These are phyloP conservation scores for Acleris sparsana DNA, from an alignment of 2,888 invertebrate species.

Conservation along the genomic window DNA sequence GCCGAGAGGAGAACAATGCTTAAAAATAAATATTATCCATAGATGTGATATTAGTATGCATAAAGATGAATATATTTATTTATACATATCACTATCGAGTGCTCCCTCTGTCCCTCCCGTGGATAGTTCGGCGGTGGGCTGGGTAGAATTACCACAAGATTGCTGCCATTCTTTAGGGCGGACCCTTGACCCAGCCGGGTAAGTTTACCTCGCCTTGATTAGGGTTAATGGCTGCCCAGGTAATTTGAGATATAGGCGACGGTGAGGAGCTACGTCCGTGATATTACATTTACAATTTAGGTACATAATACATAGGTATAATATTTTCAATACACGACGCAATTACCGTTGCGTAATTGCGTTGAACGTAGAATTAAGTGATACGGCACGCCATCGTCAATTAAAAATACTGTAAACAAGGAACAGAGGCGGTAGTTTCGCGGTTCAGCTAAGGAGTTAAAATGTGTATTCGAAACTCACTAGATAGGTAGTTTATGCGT, in stretches of 20 bases:
- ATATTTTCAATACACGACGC: too few relatives aligned
- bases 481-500: too few relatives aligned
- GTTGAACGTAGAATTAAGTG: too few relatives aligned
- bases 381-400: too few relatives aligned
- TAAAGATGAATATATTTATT: background rate
- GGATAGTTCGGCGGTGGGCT: slow-evolving; percentile 45
- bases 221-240: slow-evolving; percentile 34
- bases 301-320: background rate
- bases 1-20: too few relatives aligned
- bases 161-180: slow-evolving; percentile 70
- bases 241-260: slow-evolving; percentile 26
- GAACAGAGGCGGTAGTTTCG: too few relatives aligned
- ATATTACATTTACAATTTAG: background rate
- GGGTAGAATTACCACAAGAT: slow-evolving; percentile 73
- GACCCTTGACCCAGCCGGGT: slow-evolving; percentile 44
- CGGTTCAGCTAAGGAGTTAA: too few relatives aligned
- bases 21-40: too few relatives aligned
- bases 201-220: slow-evolving; percentile 30
- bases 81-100: background rate
- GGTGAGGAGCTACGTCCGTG: slow-evolving; percentile 14
- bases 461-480: too few relatives aligned
- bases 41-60: too few relatives aligned
- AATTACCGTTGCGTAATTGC: too few relatives aligned
- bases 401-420: too few relatives aligned
- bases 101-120: slow-evolving; percentile 9